Conservation (phyloP, 2,888 invertebrate genomes). For the Cantharis flavilabris region DNA sequence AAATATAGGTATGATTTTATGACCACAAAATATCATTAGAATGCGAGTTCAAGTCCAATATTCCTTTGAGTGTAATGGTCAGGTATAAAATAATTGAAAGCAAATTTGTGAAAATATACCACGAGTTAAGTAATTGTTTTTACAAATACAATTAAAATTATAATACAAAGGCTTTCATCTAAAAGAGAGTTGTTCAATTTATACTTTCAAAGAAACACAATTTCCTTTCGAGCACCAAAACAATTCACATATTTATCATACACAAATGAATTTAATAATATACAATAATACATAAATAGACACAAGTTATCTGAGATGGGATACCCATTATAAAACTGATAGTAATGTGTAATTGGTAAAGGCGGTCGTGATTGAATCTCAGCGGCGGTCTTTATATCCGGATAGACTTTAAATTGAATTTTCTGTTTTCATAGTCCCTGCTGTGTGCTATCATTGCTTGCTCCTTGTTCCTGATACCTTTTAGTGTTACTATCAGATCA, state of each 20-base stretch:
- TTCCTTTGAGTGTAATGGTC: neutral
- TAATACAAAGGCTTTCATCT: neutral
- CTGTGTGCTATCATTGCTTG: constrained; percentile 32
- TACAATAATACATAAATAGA: constrained; percentile 19
- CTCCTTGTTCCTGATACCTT: constrained; percentile 36
- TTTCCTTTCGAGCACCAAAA: constrained; percentile 7
- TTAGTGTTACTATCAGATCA: constrained; percentile 33
- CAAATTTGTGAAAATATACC: neutral
- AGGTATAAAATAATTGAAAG: neutral
- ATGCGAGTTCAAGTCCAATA: neutral
- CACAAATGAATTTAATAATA: constrained; percentile 22
- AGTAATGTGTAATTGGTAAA: constrained; percentile 48
- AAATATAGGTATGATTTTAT: too few species aligned
- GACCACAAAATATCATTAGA: too few species aligned
- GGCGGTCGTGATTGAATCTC: constrained; percentile 52
- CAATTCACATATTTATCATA: constrained; percentile 16
- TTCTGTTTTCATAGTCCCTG: constrained; percentile 40
- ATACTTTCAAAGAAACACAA: constrained; percentile 7
- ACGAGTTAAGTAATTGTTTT: neutral
- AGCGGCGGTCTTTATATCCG: constrained; percentile 51
- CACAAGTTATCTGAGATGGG: constrained; percentile 22
- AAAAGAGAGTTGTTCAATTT: constrained; percentile 6
- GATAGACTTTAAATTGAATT: constrained; percentile 51
- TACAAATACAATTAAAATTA: neutral
- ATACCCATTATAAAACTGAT: constrained; percentile 40